Evolutionary conservation across 2,797 vertebrate species (phyloP).

Genomic region (Karalla daura): DNA sequence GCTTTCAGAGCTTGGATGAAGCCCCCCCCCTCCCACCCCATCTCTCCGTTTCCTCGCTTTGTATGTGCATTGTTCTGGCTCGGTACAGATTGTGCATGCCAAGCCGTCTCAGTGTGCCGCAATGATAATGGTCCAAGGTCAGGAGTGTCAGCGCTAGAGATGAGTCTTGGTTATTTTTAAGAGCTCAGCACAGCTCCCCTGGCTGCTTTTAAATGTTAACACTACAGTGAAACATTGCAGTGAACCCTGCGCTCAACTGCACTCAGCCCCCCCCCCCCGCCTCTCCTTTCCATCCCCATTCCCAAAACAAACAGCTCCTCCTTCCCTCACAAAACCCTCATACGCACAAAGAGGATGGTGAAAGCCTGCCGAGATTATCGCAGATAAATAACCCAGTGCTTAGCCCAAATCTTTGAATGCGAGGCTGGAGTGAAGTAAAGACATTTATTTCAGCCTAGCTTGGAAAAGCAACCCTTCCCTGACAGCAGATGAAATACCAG

Average conservation of each 20-base stretch:
- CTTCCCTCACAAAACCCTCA: conserved; percentile 55
- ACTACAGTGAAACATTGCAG: conserved; percentile 68
- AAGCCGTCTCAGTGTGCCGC: conserved; percentile 59
- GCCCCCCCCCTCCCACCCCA: too few species aligned
- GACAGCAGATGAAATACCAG: conserved; percentile 4
- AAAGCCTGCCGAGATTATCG: conserved; percentile 34
- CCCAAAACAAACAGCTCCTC: conserved; percentile 56
- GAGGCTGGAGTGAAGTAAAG: conserved; percentile 16
- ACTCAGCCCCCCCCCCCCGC: conserved; percentile 49
- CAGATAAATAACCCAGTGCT: conserved; percentile 38
- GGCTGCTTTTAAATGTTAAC: conserved; percentile 77
- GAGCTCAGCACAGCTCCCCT: conserved; percentile 65
- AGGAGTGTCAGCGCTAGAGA: conserved; percentile 69
- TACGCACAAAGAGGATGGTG: conserved; percentile 13
- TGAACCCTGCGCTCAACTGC: conserved; percentile 56
- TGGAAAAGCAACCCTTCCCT: background rate
- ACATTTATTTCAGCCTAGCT: conserved; percentile 13
- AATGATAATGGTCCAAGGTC: conserved; percentile 78
- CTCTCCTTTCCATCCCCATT: too few species aligned
- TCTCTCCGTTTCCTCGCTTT: conserved; percentile 43
- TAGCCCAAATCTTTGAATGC: conserved; percentile 14
- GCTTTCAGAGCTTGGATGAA: conserved; percentile 29
- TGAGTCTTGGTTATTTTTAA: conserved; percentile 78
- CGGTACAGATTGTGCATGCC: conserved; percentile 58
- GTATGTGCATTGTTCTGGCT: conserved; percentile 46